These are phyloP conservation scores for Atherinosoma microstoma DNA, from an alignment of 2,797 vertebrate species.

Conservation along the genomic window DNA sequence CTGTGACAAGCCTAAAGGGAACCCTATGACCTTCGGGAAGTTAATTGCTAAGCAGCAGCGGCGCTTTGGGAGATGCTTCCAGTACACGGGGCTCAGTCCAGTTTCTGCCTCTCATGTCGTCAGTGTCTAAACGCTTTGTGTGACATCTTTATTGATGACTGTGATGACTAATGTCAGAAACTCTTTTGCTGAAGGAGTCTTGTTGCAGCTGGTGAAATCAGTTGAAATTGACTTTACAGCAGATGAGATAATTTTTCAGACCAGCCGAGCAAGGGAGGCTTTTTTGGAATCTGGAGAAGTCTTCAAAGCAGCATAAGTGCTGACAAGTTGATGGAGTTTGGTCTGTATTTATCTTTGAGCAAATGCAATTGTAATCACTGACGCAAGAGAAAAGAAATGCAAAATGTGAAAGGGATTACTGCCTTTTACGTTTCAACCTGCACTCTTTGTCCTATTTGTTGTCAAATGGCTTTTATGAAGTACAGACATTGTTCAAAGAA, in stretches of 20 bases:
- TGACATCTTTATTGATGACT: background rate
- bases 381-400: slow-evolving; percentile 8
- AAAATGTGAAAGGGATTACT: slow-evolving; percentile 14
- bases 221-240: background rate
- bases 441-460: background rate
- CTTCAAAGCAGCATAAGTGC: slow-evolving; percentile 6
- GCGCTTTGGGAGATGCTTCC: slow-evolving; percentile 14
- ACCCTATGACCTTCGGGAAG: slow-evolving; percentile 11
- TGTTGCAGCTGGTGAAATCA: slow-evolving; percentile 3
- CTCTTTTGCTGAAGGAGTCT: background rate
- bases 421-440: background rate
- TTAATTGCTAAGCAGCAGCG: slow-evolving; percentile 16
- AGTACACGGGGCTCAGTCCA: slow-evolving; percentile 1
- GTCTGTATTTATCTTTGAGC: slow-evolving; percentile 8
- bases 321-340: slow-evolving; percentile 10
- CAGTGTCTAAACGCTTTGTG: slow-evolving; percentile 2
- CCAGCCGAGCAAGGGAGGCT: background rate
- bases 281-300: slow-evolving; percentile 16
- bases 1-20: slow-evolving; percentile 10
- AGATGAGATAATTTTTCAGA: slow-evolving; percentile 14
- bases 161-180: background rate
- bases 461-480: background rate
- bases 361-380: slow-evolving; percentile 1
- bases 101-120: slow-evolving; percentile 18
- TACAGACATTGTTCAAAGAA: too few species aligned